phyloP scores from a whole-genome alignment of 2,113 vertebrate species.

The Delphinus delphis region DNA sequence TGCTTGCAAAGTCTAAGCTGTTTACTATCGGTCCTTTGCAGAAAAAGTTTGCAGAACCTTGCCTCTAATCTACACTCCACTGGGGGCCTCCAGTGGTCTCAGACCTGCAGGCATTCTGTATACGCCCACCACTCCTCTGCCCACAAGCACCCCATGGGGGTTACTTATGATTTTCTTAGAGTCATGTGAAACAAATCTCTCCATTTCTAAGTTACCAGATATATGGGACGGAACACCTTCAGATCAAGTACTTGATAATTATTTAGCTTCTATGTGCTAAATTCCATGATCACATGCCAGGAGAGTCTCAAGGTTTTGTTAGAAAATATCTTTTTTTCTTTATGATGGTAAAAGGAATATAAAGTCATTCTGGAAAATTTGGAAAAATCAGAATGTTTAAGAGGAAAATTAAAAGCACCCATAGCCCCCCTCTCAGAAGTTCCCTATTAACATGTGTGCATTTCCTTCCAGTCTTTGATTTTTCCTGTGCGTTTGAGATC shows the following conservation, averaged over 20 bases:
- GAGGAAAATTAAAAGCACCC: neutral
- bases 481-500: no score
- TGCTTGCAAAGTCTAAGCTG: neutral
- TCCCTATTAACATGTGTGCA: fast-evolving
- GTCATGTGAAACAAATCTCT: neutral
- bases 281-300: neutral
- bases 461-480: neutral
- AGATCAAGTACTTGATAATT: neutral
- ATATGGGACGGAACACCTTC: neutral
- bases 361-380: neutral
- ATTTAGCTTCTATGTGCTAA: neutral
- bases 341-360: neutral
- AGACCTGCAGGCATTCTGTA: fast-evolving
- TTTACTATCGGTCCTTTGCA: neutral
- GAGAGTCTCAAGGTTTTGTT: neutral
- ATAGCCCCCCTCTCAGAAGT: neutral
- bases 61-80: neutral
- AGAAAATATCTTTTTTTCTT: neutral
- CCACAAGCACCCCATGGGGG: neutral
- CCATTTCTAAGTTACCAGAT: neutral
- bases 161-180: neutral
- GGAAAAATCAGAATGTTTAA: neutral
- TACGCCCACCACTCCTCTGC: neutral
- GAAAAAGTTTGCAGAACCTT: neutral
- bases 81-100: neutral